Percentiles rank a stretch among this genome's conserved stretches.
phyloP scores from a whole-genome alignment of 2,888 invertebrate genomes.

The Pachymerium ferrugineum region DNA sequence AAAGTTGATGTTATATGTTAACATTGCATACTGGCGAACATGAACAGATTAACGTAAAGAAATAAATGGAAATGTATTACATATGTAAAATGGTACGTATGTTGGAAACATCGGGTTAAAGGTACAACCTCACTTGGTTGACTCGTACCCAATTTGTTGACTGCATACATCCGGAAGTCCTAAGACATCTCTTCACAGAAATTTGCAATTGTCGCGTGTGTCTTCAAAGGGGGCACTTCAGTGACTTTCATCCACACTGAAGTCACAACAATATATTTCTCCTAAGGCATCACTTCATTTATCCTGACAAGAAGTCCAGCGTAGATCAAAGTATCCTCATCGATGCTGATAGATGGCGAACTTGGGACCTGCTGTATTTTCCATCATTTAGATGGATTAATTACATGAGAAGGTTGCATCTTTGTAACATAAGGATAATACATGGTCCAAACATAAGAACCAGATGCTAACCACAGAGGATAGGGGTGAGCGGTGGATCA shows the following conservation, averaged over 20 bases:
- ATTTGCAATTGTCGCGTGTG: constrained; percentile 5
- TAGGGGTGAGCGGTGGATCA: too few relatives aligned
- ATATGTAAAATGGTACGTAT: too few relatives aligned
- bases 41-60: too few relatives aligned
- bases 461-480: too few relatives aligned
- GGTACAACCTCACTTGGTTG: constrained; percentile 32
- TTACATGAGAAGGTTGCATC: too few relatives aligned
- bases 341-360: constrained; percentile 25
- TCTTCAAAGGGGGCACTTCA: constrained; percentile 29
- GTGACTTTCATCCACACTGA: constrained; percentile 32
- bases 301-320: constrained; percentile 32
- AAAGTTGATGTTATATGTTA: too few relatives aligned
- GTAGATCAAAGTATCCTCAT: constrained; percentile 27
- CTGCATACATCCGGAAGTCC: constrained; percentile 35
- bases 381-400: background rate
- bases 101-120: constrained; percentile 35
- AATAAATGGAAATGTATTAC: too few relatives aligned
- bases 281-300: constrained; percentile 20
- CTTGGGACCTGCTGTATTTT: constrained; percentile 30
- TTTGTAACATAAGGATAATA: too few relatives aligned
- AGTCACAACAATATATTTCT: constrained; percentile 34
- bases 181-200: constrained; percentile 34
- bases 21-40: too few relatives aligned
- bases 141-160: constrained; percentile 32
- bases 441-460: too few relatives aligned